Percentiles rank a stretch among this genome's conserved stretches.
phyloP scores from a whole-genome alignment of 2,113 vertebrate genomes.

The Aptenodytes forsteri region DNA sequence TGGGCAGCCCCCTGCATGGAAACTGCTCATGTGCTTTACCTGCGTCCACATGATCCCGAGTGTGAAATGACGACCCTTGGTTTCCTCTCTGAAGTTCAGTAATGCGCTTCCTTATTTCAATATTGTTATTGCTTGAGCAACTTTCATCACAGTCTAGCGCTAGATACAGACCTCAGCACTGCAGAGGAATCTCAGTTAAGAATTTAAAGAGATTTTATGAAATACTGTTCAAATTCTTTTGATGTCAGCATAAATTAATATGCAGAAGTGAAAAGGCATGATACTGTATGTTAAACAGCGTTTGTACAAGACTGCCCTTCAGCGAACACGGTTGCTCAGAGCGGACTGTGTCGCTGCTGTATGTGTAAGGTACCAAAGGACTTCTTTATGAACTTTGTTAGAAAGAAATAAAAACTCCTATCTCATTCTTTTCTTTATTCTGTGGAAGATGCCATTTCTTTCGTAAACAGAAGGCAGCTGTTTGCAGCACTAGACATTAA shows the following conservation, averaged over 20 bases:
- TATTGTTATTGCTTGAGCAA: neutral
- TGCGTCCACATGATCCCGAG: rapidly evolving
- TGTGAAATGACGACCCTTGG: neutral
- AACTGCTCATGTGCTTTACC: neutral
- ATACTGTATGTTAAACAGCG: neutral
- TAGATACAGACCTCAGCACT: neutral
- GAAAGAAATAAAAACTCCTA: constrained; percentile 1
- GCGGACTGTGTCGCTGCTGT: neutral
- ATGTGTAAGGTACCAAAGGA: neutral
- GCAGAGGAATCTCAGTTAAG: neutral
- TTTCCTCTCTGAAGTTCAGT: neutral
- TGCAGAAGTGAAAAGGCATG: constrained; percentile 1
- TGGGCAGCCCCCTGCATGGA: neutral
- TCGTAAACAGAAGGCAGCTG: constrained; percentile 51
- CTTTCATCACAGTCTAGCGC: neutral
- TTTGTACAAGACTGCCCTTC: constrained; percentile 12
- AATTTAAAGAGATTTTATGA: neutral
- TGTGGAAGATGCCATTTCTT: constrained; percentile 33
- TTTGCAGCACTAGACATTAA: constrained; percentile 31
- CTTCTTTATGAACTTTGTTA: neutral
- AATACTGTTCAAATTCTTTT: neutral
- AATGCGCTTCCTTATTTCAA: neutral
- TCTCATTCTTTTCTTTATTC: neutral
- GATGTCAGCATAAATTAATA: neutral
- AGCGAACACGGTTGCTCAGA: neutral